Evolutionary conservation across 2,797 vertebrate genomes (phyloP), one percentile per base, ranked within the genome.

Genomic region (Australoheros facetus): DNA sequence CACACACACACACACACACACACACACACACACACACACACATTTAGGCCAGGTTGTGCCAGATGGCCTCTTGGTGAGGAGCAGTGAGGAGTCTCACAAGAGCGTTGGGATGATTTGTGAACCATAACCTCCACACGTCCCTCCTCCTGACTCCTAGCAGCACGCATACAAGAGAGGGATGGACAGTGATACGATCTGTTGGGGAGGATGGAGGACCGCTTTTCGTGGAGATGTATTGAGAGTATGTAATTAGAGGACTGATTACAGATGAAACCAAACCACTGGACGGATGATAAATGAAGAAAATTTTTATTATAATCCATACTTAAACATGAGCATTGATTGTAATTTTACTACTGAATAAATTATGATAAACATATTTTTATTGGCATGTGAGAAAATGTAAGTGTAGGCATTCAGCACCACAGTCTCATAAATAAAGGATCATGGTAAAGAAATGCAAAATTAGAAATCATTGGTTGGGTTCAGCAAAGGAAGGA

Each of bases 61-160:
- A 94, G 94, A 94, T 94, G 94, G 93, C 85, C 83, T 92, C 88
- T 87, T 84, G 86, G 91, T 89, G 85, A 81, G 83, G 84, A 91
- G 83, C 88, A 88, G 73, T 0, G 26, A 84, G 85, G 34, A 75
- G 87, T 75, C 60, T 77, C 76, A 75, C 83, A 57, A 78, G 86
- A 80, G 83, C 86, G 74, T 78, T 77, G 85, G 85, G 9, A 85
- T 88, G 89, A 88, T 91, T 89, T 51, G 37, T 91, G 91, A 90
- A 90, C 89, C 88, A 56, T 88, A 80, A 89, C 87, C 88, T 89
- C 88, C 85, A 83, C 81, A 32, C 19, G 53, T 80, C 85, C 81
- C 81, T 82, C 84, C 85, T 87, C 76, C 75, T 75, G 84, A 84
- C 81, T 85, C 85, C n/a, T 66, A 56, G 59, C 81, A 64, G 75